Evolutionary conservation across 2,797 vertebrate genomes (phyloP).

Genomic region (Sebastes iracundus): DNA sequence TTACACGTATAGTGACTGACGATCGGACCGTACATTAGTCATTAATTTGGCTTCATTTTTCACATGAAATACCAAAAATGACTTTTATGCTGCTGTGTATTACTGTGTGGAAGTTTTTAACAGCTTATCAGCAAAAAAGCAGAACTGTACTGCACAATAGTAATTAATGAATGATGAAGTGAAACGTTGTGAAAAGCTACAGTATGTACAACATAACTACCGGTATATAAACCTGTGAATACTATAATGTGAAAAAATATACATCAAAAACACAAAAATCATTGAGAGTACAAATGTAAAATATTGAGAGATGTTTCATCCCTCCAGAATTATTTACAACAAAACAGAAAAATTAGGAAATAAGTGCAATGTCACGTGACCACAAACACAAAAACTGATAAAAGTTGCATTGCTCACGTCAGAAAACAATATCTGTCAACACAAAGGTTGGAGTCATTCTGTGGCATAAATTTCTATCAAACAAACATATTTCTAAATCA

Average conservation of each 20-base stretch:
- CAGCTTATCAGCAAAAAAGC: neutral
- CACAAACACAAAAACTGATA: conserved; percentile 32
- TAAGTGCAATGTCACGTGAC: conserved; percentile 65
- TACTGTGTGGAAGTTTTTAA: neutral
- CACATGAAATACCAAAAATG: neutral
- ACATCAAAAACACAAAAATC: neutral
- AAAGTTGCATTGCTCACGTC: conserved; percentile 29
- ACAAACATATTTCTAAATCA: neutral
- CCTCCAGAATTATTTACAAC: conserved; percentile 62
- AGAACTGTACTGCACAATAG: neutral
- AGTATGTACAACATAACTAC: neutral
- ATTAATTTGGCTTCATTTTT: neutral
- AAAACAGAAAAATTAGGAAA: conserved; percentile 20
- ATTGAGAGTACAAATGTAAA: conserved; percentile 13
- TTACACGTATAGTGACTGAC: too few relatives aligned
- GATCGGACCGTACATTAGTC: neutral
- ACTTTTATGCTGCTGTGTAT: neutral
- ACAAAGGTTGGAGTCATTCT: conserved; percentile 35
- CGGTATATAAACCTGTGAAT: neutral
- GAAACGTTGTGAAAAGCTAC: neutral
- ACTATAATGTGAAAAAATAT: neutral
- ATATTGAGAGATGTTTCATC: conserved; percentile 1
- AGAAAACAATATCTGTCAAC: conserved; percentile 35
- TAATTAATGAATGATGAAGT: neutral
- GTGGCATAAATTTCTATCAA: neutral